Conservation (phyloP, 2,113 vertebrate genomes). For the Lanius ludovicianus region DNA sequence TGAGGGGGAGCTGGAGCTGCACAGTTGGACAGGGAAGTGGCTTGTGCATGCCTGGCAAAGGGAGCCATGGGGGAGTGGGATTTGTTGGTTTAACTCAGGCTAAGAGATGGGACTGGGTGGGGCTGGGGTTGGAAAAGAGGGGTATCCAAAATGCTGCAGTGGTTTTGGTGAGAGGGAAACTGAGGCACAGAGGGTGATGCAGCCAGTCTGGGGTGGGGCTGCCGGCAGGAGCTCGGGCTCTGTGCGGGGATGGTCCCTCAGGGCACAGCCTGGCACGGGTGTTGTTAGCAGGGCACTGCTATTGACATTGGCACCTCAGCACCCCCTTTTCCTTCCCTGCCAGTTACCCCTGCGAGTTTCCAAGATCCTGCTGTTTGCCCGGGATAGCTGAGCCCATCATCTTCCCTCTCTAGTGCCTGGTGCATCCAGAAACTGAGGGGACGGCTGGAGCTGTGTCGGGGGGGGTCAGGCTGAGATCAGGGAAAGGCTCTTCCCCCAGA, state of each 20-base stretch:
- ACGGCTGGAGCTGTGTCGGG: accelerated
- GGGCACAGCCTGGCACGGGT: background rate
- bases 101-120: too few relatives aligned
- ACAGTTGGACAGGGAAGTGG: background rate
- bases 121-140: background rate
- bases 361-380: background rate
- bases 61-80: background rate
- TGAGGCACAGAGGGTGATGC: background rate
- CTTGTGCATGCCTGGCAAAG: background rate
- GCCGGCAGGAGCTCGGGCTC: accelerated
- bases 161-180: background rate
- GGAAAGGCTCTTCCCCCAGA: background rate
- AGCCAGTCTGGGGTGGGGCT: accelerated
- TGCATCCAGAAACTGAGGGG: background rate
- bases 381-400: accelerated
- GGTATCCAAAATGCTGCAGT: background rate
- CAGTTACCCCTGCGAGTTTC: background rate
- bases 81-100: background rate
- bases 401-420: accelerated
- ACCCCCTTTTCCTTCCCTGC: background rate
- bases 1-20: background rate
- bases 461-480: accelerated
- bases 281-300: background rate
- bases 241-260: accelerated
- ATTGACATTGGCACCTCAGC: too few relatives aligned